A percentile compares a stretch with the other conserved stretches of the same genome.
Conservation (phyloP, 2,797 vertebrate species). For the Linurgus olivaceus region DNA sequence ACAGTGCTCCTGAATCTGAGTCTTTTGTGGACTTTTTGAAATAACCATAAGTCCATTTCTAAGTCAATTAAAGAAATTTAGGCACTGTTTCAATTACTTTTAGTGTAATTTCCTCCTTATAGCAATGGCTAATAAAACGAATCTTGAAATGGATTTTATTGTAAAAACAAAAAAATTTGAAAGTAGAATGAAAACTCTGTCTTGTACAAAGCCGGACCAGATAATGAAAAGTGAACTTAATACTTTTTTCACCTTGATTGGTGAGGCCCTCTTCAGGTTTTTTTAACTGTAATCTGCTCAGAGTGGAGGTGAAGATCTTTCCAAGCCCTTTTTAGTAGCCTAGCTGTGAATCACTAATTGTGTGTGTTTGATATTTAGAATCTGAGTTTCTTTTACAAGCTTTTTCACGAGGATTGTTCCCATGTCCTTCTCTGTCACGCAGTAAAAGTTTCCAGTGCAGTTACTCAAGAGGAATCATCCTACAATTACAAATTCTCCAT, state of each 20-base stretch:
- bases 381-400: not conserved
- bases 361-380: not conserved
- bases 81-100: not conserved
- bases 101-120: not conserved
- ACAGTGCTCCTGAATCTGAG: not conserved
- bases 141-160: not conserved
- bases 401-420: not conserved
- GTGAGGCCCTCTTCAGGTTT: not conserved
- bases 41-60: not conserved
- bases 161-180: not conserved
- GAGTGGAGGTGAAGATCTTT: not conserved
- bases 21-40: not conserved
- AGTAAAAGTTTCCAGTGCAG: not conserved
- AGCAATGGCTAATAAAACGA: not conserved
- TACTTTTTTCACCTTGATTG: not conserved
- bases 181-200: not conserved
- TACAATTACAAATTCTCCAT: not conserved
- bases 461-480: conserved; percentile 18
- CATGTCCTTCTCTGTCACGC: not conserved
- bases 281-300: not conserved
- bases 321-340: not conserved
- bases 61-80: not conserved
- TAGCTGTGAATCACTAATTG: not conserved
- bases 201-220: not conserved
- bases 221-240: not conserved